These are phyloP conservation scores for Cryptus armator DNA, from an alignment of 2,888 invertebrate species.

Conservation along the genomic window DNA sequence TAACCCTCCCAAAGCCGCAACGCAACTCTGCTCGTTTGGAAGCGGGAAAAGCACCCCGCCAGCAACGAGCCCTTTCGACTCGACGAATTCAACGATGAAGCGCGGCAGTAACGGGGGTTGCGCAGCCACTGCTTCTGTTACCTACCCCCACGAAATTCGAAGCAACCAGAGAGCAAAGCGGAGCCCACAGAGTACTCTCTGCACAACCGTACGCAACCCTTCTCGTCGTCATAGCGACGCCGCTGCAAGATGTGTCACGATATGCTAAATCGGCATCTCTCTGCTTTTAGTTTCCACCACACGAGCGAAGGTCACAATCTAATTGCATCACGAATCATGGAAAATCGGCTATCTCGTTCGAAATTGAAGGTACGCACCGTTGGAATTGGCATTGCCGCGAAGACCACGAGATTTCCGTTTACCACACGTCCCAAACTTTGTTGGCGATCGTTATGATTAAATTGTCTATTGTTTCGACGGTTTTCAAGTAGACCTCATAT, in stretches of 20 bases:
- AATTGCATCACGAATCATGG: conserved; percentile 50
- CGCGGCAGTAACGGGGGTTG: conserved; percentile 6
- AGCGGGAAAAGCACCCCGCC: conserved; percentile 15
- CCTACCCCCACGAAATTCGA: conserved; percentile 52
- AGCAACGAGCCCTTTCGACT: conserved; percentile 31
- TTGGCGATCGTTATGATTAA: not conserved
- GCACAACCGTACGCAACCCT: conserved; percentile 55
- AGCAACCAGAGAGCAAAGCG: conserved; percentile 28
- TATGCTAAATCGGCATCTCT: conserved; percentile 60
- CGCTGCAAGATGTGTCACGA: conserved; percentile 66
- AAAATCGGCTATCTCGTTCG: conserved; percentile 37
- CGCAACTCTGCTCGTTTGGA: conserved; percentile 6
- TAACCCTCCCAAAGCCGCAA: not conserved
- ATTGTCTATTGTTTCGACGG: not conserved
- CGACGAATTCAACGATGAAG: conserved; percentile 32
- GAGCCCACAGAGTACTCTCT: not conserved
- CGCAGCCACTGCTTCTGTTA: conserved; percentile 19
- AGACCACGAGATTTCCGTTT: conserved; percentile 44
- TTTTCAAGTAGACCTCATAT: not conserved
- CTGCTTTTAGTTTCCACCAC: conserved; percentile 9
- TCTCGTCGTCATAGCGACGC: conserved; percentile 68
- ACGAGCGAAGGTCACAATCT: conserved; percentile 53
- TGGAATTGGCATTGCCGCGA: not conserved
- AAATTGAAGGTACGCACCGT: not conserved
- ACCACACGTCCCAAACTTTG: not conserved